Percentiles rank a stretch among this genome's conserved stretches.
These are phyloP conservation scores for Steatornis caripensis DNA, from an alignment of 2,113 vertebrate genomes.

Conservation along the genomic window DNA sequence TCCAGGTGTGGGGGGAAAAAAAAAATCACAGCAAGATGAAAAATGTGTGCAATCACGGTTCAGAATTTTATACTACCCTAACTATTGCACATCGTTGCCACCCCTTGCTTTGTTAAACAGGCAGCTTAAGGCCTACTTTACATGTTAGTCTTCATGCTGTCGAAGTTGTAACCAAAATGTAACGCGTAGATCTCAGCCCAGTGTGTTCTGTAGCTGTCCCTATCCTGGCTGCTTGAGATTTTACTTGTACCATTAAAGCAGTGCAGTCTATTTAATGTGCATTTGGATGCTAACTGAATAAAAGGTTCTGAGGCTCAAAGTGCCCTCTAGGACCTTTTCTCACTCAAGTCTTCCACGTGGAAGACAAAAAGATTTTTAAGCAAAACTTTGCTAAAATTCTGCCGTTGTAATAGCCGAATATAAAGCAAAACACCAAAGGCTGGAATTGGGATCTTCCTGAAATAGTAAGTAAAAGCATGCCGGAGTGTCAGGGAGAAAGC, in stretches of 20 bases:
- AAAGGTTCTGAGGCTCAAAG: background rate
- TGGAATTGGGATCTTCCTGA: background rate
- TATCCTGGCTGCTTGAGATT: background rate
- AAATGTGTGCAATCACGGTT: background rate
- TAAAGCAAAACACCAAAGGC: background rate
- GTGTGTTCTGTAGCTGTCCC: background rate
- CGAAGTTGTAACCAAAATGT: background rate
- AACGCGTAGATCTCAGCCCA: background rate
- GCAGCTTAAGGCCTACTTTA: background rate
- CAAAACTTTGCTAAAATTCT: background rate
- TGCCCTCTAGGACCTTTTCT: background rate
- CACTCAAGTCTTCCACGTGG: background rate
- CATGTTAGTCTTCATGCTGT: background rate
- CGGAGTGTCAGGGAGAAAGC: background rate
- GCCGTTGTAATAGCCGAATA: background rate
- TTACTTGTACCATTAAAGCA: background rate
- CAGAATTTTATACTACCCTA: background rate
- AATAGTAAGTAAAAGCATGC: background rate
- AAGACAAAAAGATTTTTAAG: background rate
- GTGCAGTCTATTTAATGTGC: background rate
- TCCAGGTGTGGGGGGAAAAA: accelerated
- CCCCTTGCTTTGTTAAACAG: background rate
- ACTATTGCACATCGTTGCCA: background rate
- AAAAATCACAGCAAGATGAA: background rate
- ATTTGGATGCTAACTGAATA: background rate